Evolutionary conservation across 2,113 vertebrate genomes (phyloP), one percentile per base, ranked within the genome.

Genomic region (Ploceus nigricollis): DNA sequence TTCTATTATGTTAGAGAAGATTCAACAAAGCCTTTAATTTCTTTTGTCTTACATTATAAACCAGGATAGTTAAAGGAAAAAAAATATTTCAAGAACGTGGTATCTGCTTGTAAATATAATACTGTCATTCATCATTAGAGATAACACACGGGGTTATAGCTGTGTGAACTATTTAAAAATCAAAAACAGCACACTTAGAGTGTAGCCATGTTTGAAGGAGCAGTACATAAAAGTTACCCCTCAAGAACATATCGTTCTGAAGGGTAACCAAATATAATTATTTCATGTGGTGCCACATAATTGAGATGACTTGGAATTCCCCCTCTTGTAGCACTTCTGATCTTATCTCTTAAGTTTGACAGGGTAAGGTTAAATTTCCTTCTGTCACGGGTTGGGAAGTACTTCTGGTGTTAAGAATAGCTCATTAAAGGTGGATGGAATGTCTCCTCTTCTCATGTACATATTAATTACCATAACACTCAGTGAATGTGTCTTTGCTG

Each of bases 341-440:
- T 94, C 58, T 54, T 54, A 40, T 87, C 95, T 94, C 71, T 39
- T 64, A 44, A 25, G 22, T 86, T 93, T 95, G 82, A 91, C 48
- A 82, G 66, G 85, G 50, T 89, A 90, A 94, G 75, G 45, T 93
- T 84, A 47, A 94, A 93, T 47, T 71, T 75, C 17, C 83, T 76
- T 73, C 57, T 60, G 5, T 95, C 35, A 94, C 0, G 4, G 12
- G 30, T 64, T 89, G 81, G 78, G 86, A 90, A 96, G 81, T 80
- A 89, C 37, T 95, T 87, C 33, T 76, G 82, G 33, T 72, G 66
- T 70, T 95, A 97, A 97, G 76, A 97, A 97, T 96, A 97, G 37
- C 72, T 96, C 25, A 71, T 91, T 94, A 86, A 90, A 90, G 79
- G 83, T 93, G 56, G 44, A 89, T 80, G 24, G 50, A 84, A 66